Evolutionary conservation across 1,140 invertebrate genomes (phyloP), one percentile per base, ranked within the genome.

Genomic region (Dreissena rostriformis): DNA sequence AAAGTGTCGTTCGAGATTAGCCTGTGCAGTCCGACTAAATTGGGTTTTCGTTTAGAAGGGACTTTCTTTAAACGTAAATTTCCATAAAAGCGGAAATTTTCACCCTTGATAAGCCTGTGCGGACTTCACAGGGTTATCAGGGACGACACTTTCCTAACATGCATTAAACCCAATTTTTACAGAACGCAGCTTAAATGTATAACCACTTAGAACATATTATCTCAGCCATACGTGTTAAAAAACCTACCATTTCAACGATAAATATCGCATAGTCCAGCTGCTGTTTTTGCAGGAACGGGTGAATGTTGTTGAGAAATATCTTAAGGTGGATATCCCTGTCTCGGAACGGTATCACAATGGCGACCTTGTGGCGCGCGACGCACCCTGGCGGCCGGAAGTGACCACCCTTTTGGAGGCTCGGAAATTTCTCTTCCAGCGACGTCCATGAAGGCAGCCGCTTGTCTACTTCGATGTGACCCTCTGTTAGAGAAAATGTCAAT

Each of bases 271-370:
- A 92, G 19, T 92, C 90, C 0, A 91, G 66, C 75, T 90, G 85
- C 75, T 92, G 91, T 26, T 72, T 82, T 61, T 86, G 83, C 53
- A 92, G 80, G 70, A 92, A 87, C 2, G 86, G 86, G 79, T 92
- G 91, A 10, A 92, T 88, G 70, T 92, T 86, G 22, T 86, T 70
- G 6, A 92, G 70, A 80, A 92, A 91, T 72, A 89, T 87, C 75
- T 88, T 88, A 52, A 92, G 80, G 85, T 92, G 90, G 28, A 72
- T 85, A 24, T 88, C 86, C 80, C 91, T 68, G 68, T 91, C 87
- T 78, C 91, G 87, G 79, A 88, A 92, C 0, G 90, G 90, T n/a
- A 92, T 82, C 11, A 92, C 83, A 6, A 92, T 81, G n/a, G 90
- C 90, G 24, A 92, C 83, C 55, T 88, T 84, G 67, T 89, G 82